Evolutionary conservation across 2,797 vertebrate genomes (phyloP).

Genomic region (Clarias pachynema): DNA sequence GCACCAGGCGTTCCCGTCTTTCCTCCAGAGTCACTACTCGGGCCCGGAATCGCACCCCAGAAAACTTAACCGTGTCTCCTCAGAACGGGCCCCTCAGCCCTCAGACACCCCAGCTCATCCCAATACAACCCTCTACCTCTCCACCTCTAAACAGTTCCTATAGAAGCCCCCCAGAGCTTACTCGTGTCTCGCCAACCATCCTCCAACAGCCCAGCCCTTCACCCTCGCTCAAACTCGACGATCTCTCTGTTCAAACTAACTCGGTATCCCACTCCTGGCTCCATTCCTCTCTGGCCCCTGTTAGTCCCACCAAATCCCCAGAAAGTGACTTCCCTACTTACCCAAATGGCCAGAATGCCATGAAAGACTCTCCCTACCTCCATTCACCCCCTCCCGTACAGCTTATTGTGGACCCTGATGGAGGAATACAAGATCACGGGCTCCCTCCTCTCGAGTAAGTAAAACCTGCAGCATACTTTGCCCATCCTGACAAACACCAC

Average conservation of each 20-base stretch:
- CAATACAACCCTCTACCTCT: not conserved
- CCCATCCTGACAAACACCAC: not conserved
- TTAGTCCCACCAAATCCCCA: slow-evolving; percentile 47
- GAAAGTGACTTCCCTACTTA: not conserved
- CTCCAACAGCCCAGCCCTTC: not conserved
- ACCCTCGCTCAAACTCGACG: slow-evolving; percentile 31
- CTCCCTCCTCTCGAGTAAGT: slow-evolving; percentile 36
- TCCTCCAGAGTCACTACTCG: slow-evolving; percentile 1
- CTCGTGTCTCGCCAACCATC: slow-evolving; percentile 11
- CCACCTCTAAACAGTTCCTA: not conserved
- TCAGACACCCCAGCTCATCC: slow-evolving; percentile 15
- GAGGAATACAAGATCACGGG: slow-evolving; percentile 19
- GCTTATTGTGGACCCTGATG: not conserved
- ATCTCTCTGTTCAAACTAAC: slow-evolving; percentile 26
- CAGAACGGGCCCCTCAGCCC: slow-evolving; percentile 4
- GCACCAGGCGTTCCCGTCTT: slow-evolving; percentile 2
- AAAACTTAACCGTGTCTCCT: not conserved
- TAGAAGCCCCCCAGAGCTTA: slow-evolving; percentile 39
- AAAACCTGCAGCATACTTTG: slow-evolving; percentile 3
- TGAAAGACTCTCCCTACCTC: not conserved
- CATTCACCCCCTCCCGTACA: not conserved
- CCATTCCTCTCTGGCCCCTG: slow-evolving; percentile 45
- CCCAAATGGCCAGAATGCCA: slow-evolving; percentile 1
- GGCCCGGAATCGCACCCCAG: not conserved
- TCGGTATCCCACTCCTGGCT: slow-evolving; percentile 33